Percentiles rank a stretch among this genome's conserved stretches.
These are phyloP conservation scores for Synergus itoensis DNA, from an alignment of 2,888 invertebrate genomes.

Conservation along the genomic window DNA sequence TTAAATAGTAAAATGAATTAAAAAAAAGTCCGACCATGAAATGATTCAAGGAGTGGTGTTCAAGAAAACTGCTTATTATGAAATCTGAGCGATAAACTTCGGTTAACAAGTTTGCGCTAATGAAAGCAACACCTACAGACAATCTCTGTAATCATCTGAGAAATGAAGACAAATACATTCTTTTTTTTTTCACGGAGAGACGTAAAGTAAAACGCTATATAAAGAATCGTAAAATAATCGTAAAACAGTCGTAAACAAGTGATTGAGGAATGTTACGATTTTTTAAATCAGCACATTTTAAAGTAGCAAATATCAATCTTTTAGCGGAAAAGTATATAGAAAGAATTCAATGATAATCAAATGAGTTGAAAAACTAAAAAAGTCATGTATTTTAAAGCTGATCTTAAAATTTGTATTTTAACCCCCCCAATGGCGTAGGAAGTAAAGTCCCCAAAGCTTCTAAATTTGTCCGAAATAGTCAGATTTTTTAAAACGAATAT, in stretches of 20 bases:
- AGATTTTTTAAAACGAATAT: too few species aligned
- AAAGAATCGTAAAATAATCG: too few species aligned
- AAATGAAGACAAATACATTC: slow-evolving; percentile 1
- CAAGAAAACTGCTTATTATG: slow-evolving; percentile 20
- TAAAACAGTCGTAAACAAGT: not conserved
- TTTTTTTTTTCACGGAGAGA: not conserved
- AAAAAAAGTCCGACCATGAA: not conserved
- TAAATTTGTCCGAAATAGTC: too few species aligned
- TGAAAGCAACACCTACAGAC: slow-evolving; percentile 24
- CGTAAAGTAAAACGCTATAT: not conserved
- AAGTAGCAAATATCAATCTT: too few species aligned
- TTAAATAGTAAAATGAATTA: not conserved
- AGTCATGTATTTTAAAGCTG: too few species aligned
- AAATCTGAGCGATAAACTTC: slow-evolving; percentile 14
- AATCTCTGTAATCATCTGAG: not conserved
- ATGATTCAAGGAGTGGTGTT: slow-evolving; percentile 28
- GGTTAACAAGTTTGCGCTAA: slow-evolving; percentile 34
- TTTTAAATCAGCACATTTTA: too few species aligned
- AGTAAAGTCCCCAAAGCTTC: too few species aligned
- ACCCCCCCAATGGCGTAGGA: too few species aligned
- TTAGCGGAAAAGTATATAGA: too few species aligned
- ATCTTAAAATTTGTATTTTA: too few species aligned
- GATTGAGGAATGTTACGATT: not conserved
- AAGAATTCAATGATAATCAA: too few species aligned
- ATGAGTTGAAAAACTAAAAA: too few species aligned